Conservation (phyloP, 2,113 vertebrate species). For the Chaetura pelagica region DNA sequence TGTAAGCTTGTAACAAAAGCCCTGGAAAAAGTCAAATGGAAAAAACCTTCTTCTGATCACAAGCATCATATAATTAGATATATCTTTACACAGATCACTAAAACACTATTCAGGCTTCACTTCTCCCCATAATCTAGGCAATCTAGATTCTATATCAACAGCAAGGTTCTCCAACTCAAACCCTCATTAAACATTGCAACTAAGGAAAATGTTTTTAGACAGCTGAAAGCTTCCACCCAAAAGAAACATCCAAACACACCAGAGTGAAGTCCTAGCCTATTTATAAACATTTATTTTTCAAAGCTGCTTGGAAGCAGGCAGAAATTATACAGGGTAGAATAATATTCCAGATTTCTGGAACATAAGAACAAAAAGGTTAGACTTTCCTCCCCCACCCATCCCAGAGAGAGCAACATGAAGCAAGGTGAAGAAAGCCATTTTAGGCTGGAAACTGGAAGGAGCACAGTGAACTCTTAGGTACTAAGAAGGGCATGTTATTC, state of each 20-base stretch:
- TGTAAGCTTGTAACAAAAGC: neutral
- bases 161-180: neutral
- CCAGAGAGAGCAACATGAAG: neutral
- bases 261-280: neutral
- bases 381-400: neutral
- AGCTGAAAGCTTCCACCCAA: neutral
- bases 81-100: neutral
- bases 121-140: neutral
- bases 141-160: neutral
- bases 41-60: neutral
- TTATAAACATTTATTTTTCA: neutral
- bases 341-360: neutral
- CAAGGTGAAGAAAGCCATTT: neutral
- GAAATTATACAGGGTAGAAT: neutral
- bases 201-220: neutral
- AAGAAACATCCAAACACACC: neutral
- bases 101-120: neutral
- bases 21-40: neutral
- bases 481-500: accelerated
- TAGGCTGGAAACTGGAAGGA: neutral
- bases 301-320: neutral
- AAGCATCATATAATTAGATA: neutral
- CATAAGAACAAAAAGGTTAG: neutral
- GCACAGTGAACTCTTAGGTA: neutral
- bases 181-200: neutral